Evolutionary conservation across 2,113 vertebrate genomes (phyloP).

Genomic region (Microcebus ravelobensis): DNA sequence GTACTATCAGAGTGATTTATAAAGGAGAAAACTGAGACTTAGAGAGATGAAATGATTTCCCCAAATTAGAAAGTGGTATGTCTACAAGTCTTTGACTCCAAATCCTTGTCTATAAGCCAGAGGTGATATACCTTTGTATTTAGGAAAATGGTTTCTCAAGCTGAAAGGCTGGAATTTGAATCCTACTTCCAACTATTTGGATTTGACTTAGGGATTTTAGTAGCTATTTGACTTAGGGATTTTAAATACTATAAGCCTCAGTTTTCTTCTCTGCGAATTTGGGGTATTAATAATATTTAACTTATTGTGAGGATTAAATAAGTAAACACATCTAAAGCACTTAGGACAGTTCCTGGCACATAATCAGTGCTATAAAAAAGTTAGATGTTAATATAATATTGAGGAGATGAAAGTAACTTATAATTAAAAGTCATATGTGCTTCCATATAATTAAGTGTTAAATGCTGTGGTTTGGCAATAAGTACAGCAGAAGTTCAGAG

Average conservation of each 20-base stretch:
- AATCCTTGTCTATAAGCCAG: neutral
- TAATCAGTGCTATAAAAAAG: neutral
- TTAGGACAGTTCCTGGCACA: neutral
- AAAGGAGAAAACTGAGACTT: slow-evolving; percentile 39
- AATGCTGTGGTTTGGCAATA: neutral
- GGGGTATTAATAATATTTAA: neutral
- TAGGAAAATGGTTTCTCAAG: neutral
- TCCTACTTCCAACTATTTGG: neutral
- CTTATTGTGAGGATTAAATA: neutral
- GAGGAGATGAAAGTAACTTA: neutral
- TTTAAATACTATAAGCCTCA: neutral
- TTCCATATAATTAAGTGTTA: slow-evolving; percentile 20
- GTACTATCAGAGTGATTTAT: neutral
- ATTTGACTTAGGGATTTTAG: neutral
- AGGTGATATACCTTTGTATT: neutral
- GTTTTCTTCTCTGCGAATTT: slow-evolving; percentile 32
- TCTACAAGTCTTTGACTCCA: neutral
- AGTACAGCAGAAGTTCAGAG: slow-evolving; percentile 1
- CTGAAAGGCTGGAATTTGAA: neutral
- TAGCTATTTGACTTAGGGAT: slow-evolving; percentile 14
- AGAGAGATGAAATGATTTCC: neutral
- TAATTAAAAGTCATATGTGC: neutral
- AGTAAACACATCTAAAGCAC: neutral
- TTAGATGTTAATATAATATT: neutral
- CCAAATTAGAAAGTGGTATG: neutral